Percentiles rank a stretch among this genome's conserved stretches.
Evolutionary conservation across 1,140 invertebrate genomes (phyloP).

Genomic region (Watersipora subatra): DNA sequence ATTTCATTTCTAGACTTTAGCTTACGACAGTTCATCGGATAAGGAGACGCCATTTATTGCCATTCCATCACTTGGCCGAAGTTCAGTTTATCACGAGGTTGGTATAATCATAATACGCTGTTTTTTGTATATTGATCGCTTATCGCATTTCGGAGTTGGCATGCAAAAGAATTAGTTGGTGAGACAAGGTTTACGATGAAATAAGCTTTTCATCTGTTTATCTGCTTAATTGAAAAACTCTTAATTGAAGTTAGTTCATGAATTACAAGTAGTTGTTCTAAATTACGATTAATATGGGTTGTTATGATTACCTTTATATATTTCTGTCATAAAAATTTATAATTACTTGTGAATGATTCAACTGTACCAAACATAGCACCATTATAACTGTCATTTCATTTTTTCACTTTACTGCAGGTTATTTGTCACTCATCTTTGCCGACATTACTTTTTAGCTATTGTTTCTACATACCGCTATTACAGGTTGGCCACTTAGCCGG

Average conservation of each 20-base stretch:
- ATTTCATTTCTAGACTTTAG: too few relatives aligned
- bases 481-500: neutral
- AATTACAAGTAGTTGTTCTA: neutral
- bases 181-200: neutral
- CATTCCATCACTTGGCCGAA: conserved; percentile 69
- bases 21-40: too few relatives aligned
- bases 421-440: neutral
- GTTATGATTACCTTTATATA: too few relatives aligned
- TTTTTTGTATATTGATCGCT: neutral
- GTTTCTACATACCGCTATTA: neutral
- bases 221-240: neutral
- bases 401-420: neutral
- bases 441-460: neutral
- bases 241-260: neutral
- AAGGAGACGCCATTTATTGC: conserved; percentile 37
- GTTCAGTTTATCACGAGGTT: conserved; percentile 83
- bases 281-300: too few relatives aligned
- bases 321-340: too few relatives aligned
- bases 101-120: conserved; percentile 10
- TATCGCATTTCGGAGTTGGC: neutral
- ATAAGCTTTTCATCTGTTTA: neutral
- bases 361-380: neutral
- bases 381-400: neutral
- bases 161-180: neutral
- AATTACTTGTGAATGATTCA: too few relatives aligned